phyloP scores from a whole-genome alignment of 2,888 invertebrate genomes.

The Epicampocera succincta region DNA sequence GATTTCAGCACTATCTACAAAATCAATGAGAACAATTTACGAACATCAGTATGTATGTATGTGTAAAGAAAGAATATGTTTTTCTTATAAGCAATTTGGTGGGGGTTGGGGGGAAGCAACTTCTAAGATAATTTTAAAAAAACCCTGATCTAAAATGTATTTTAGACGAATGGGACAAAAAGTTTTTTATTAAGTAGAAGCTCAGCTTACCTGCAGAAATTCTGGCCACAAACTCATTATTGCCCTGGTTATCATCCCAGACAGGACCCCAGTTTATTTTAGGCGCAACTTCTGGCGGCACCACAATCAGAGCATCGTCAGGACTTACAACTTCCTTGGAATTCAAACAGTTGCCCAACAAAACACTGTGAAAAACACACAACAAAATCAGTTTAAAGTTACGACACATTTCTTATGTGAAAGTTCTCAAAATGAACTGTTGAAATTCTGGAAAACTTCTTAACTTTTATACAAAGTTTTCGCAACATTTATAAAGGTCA shows the following conservation, averaged over 20 bases:
- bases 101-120: too few relatives aligned
- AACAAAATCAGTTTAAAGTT: conserved; percentile 11
- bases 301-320: neutral
- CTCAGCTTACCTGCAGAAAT: neutral
- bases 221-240: conserved; percentile 50
- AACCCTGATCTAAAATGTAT: too few relatives aligned
- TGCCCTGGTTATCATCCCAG: conserved; percentile 55
- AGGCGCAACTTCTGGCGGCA: neutral
- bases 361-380: neutral
- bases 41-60: too few relatives aligned
- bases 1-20: conserved; percentile 26
- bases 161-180: too few relatives aligned
- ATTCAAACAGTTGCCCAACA: conserved; percentile 4
- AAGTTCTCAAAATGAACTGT: conserved; percentile 49
- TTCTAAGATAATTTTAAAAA: too few relatives aligned
- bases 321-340: neutral
- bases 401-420: conserved; percentile 35
- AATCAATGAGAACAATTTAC: neutral
- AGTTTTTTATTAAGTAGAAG: too few relatives aligned
- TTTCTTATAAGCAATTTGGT: too few relatives aligned
- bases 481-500: conserved; percentile 30
- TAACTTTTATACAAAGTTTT: conserved; percentile 54
- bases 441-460: conserved; percentile 29
- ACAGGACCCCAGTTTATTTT: conserved; percentile 62
- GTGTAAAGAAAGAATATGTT: neutral